Base-by-base conservation (phyloP, 2,888 invertebrate genomes). In the Nomada lathburiana region DNA sequence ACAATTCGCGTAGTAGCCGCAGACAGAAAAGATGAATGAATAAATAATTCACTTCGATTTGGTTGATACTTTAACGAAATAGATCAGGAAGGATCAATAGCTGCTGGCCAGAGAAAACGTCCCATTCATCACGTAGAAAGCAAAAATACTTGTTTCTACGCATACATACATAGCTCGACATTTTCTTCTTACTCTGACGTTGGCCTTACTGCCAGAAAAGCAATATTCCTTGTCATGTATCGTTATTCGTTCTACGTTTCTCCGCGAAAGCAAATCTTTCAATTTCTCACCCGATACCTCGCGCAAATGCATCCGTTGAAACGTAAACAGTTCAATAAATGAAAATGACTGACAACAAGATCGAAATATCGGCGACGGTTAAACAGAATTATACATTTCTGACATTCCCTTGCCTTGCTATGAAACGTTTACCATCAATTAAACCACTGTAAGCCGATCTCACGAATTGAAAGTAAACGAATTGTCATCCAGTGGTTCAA, bases 41-140 rank as follows among this genome's bases (percentile, higher is more conserved):
- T 57, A 57, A 11, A 26, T 4, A 36, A 1, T 57, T 23, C 57
- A 11, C 26, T 20, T 13, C 5, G 62, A 7, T 13, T 1, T 62
- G 36, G 20, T 13, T 20, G n/a, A 42, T 20, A 47, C 36, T 82
- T 62, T 47, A 10, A 29, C 9, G 10, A 63, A 68, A 84, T 86
- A 81, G 80, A 82, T 86, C 73, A 50, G 57, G 57, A 60, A 57
- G 75, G 75, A 84, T 75, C 75, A 73, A 73, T 78, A 78, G 42
- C 23, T 26, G 63, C 53, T 64, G 71, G 62, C 60, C 68, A 55
- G 53, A 47, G 29, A 59, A 76, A 82, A 76, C 70, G 70, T 53
- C 59, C 62, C 75, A 76, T 87, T 69, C 55, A 57, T 80, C 77
- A 76, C 36, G 59, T n/a, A 64, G 47, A 55, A 60, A 26, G 23